Evolutionary conservation across 2,888 invertebrate species (phyloP).

Genomic region (Brachyptera risi): DNA sequence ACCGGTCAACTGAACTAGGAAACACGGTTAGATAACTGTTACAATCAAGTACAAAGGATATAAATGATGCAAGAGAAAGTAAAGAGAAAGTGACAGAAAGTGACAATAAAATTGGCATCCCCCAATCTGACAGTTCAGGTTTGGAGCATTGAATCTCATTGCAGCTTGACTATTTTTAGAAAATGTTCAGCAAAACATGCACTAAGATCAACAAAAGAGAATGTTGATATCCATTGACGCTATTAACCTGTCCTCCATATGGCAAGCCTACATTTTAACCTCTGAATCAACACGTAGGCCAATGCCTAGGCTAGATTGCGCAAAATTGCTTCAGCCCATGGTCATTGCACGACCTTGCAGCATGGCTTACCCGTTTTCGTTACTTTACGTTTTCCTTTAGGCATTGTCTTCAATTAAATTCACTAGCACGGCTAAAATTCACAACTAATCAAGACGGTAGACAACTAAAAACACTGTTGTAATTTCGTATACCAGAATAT

Average conservation of each 20-base stretch:
- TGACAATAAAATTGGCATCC: constrained; percentile 1
- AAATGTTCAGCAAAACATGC: too few species aligned
- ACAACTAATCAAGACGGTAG: constrained; percentile 74
- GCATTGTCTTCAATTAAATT: constrained; percentile 53
- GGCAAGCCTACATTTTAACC: background rate
- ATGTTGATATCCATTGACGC: too few species aligned
- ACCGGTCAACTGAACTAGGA: background rate
- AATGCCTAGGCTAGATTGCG: background rate
- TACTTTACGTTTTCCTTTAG: constrained; percentile 72
- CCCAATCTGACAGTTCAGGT: background rate
- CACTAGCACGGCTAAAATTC: constrained; percentile 55
- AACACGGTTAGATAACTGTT: background rate
- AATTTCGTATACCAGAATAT: constrained; percentile 65
- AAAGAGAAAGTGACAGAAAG: background rate
- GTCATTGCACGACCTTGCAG: constrained; percentile 36
- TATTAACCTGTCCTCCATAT: background rate
- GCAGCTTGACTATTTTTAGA: too few species aligned
- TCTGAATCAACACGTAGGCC: constrained; percentile 6
- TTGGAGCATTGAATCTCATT: background rate
- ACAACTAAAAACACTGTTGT: constrained; percentile 69
- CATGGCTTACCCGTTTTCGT: constrained; percentile 62
- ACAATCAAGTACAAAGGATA: background rate
- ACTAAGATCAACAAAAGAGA: too few species aligned
- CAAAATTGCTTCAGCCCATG: background rate
- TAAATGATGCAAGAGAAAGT: background rate